Evolutionary conservation across 2,888 invertebrate genomes (phyloP).

Genomic region (Yponomeuta cagnagella): DNA sequence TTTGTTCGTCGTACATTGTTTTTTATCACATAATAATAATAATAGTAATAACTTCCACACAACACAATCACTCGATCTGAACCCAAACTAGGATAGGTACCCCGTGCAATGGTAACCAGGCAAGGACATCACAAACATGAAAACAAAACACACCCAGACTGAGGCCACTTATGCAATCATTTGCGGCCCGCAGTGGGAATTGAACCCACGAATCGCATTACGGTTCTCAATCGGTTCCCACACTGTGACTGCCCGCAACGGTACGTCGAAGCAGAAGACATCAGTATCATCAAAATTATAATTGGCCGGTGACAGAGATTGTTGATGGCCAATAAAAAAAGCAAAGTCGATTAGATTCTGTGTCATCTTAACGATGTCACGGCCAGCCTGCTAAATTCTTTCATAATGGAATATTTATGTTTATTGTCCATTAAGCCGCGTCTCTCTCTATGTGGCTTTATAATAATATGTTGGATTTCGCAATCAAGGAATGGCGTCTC

Average conservation of each 20-base stretch:
- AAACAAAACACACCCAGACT: no score
- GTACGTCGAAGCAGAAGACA: not conserved
- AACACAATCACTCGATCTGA: no score
- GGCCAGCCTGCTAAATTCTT: conserved; percentile 13
- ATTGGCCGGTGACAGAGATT: conserved; percentile 9
- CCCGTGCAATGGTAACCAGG: no score
- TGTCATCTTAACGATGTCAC: conserved; percentile 13
- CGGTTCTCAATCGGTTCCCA: not conserved
- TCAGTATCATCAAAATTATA: not conserved
- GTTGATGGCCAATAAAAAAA: conserved; percentile 14
- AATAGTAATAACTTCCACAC: no score
- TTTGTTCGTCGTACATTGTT: not conserved
- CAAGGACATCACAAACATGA: no score
- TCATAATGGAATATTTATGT: conserved; percentile 16
- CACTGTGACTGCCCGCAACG: not conserved
- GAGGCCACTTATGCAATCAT: no score
- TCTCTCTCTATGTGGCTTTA: not conserved
- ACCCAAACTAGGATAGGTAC: no score
- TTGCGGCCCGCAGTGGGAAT: no score
- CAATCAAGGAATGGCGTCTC: not conserved
- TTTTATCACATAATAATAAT: no score
- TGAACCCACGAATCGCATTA: not conserved
- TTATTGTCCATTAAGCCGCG: conserved; percentile 14
- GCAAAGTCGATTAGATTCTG: conserved; percentile 11
- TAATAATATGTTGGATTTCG: not conserved